phyloP scores from a whole-genome alignment of 2,797 vertebrate species.

The Rhinella marina region DNA sequence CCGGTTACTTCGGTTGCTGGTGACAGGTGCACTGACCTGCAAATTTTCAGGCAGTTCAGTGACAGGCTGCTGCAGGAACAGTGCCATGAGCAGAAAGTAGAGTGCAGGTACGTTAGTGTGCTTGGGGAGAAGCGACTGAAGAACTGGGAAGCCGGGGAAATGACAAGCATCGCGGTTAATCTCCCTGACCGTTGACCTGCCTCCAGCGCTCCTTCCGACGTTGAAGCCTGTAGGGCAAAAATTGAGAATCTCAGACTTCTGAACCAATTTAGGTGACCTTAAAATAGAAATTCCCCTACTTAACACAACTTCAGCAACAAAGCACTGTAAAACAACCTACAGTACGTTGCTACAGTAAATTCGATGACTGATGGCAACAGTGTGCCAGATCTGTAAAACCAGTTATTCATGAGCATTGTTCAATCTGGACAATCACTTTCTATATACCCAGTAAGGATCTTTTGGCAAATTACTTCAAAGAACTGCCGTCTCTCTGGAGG shows the following conservation, averaged over 20 bases:
- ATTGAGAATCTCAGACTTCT: neutral
- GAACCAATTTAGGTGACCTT: neutral
- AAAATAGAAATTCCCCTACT: neutral
- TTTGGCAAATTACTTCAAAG: too few relatives aligned
- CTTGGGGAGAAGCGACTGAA: slow-evolving; percentile 95
- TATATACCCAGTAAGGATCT: too few relatives aligned
- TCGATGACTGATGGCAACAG: too few relatives aligned
- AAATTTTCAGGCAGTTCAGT: slow-evolving; percentile 96
- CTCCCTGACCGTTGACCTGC: slow-evolving; percentile 90
- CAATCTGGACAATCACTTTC: too few relatives aligned
- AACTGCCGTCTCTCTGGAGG: too few relatives aligned
- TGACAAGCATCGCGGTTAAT: slow-evolving; percentile 97
- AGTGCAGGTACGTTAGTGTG: slow-evolving; percentile 97
- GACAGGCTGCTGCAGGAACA: slow-evolving; percentile 97
- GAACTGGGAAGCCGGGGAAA: slow-evolving; percentile 90
- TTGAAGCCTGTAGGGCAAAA: slow-evolving; percentile 85
- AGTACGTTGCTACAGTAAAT: too few relatives aligned
- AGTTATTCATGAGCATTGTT: too few relatives aligned
- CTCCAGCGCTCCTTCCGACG: slow-evolving; percentile 91
- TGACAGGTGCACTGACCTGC: slow-evolving; percentile 93
- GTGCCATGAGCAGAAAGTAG: slow-evolving; percentile 97
- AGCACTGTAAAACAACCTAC: neutral
- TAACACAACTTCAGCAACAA: neutral
- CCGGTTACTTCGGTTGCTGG: slow-evolving; percentile 77
- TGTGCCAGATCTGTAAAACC: too few relatives aligned